phyloP scores from a whole-genome alignment of 2,888 invertebrate species.

The Linnaemya vulpina region DNA sequence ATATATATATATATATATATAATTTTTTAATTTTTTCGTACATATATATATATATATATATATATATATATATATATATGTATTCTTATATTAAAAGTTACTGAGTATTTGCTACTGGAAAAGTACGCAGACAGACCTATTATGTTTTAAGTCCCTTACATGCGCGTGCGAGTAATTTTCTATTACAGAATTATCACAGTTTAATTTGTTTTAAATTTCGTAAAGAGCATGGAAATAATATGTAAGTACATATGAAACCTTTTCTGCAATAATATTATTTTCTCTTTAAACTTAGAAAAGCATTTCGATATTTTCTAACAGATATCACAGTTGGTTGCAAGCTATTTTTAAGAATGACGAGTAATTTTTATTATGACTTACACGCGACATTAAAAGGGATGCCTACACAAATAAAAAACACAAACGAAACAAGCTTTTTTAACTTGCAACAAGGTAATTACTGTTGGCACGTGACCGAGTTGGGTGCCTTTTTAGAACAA shows the following conservation, averaged over 20 bases:
- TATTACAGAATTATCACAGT: slow-evolving; percentile 55
- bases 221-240: background rate
- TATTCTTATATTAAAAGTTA: too few relatives aligned
- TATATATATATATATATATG: too few relatives aligned
- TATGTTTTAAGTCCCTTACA: slow-evolving; percentile 14
- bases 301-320: slow-evolving; percentile 3
- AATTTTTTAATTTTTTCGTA: too few relatives aligned
- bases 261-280: background rate
- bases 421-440: slow-evolving; percentile 8
- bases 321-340: slow-evolving; percentile 55
- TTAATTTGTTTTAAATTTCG: slow-evolving; percentile 5
- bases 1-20: too few relatives aligned
- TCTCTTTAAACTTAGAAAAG: slow-evolving; percentile 12
- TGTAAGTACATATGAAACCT: background rate
- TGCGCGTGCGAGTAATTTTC: slow-evolving; percentile 39
- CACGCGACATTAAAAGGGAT: slow-evolving; percentile 32
- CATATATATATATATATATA: too few relatives aligned
- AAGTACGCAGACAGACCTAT: background rate
- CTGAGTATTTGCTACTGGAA: too few relatives aligned
- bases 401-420: slow-evolving; percentile 15
- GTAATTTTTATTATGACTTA: slow-evolving; percentile 47
- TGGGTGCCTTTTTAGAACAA: slow-evolving; percentile 48
- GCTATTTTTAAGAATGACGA: slow-evolving; percentile 39
- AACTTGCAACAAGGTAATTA: slow-evolving; percentile 57
- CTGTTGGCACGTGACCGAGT: slow-evolving; percentile 70